These are phyloP conservation scores for Onychomys leucogaster DNA, from an alignment of 2,797 vertebrate genomes.

Conservation along the genomic window DNA sequence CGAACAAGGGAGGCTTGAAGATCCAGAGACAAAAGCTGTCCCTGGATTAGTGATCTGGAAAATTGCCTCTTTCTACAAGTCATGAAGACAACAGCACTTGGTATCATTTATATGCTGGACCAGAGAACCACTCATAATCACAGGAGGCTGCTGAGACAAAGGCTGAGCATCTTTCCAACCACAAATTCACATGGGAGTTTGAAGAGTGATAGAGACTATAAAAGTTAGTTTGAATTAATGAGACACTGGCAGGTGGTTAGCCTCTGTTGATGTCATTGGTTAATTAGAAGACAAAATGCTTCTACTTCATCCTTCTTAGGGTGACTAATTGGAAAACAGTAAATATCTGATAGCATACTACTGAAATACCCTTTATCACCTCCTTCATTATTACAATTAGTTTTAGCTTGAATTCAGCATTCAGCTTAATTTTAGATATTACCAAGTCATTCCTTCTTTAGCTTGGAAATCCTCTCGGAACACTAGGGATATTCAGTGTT, in stretches of 20 bases:
- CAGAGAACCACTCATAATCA: not conserved
- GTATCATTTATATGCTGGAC: not conserved
- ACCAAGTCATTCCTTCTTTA: not conserved
- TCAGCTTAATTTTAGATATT: conserved; percentile 8
- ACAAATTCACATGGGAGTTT: not conserved
- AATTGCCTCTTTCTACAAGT: not conserved
- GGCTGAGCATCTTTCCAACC: not conserved
- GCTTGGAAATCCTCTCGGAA: not conserved
- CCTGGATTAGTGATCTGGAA: not conserved
- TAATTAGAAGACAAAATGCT: not conserved
- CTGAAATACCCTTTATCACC: not conserved
- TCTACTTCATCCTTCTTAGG: not conserved
- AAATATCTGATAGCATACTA: not conserved
- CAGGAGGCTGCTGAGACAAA: not conserved
- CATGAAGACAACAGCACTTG: not conserved
- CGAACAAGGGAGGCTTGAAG: not conserved
- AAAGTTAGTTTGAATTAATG: not conserved
- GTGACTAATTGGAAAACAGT: not conserved
- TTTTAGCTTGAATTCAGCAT: conserved; percentile 6
- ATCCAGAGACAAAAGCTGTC: not conserved
- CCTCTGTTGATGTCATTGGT: not conserved
- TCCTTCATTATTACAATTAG: not conserved
- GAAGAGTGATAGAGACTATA: not conserved
- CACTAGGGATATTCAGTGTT: not conserved
- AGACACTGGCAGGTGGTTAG: not conserved